Conservation (phyloP, 2,113 vertebrate genomes). For the Nyctereutes procyonoides region DNA sequence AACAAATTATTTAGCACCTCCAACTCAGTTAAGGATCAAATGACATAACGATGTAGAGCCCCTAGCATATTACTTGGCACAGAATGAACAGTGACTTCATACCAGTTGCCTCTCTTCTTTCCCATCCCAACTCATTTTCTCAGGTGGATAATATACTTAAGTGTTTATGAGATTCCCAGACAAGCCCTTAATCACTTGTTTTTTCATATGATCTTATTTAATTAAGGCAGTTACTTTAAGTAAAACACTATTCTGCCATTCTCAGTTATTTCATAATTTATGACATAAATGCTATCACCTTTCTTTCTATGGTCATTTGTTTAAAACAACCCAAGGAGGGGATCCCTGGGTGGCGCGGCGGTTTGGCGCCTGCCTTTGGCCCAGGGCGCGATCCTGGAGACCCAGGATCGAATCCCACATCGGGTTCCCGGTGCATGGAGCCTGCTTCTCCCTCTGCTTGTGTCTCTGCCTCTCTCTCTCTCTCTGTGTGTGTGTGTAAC, state of each 20-base stretch:
- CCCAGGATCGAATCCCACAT: no score
- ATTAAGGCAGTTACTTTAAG: slow-evolving; percentile 56
- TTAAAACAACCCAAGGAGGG: slow-evolving; percentile 11
- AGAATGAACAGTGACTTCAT: slow-evolving; percentile 31
- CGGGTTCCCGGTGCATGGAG: no score
- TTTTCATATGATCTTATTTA: slow-evolving; percentile 42
- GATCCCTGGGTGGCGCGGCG: no score
- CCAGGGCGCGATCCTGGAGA: no score
- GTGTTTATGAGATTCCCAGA: background rate
- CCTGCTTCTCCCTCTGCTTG: no score
- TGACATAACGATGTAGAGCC: background rate
- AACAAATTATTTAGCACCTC: background rate
- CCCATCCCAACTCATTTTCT: background rate
- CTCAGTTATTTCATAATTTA: background rate
- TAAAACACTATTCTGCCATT: slow-evolving; percentile 26
- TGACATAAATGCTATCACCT: background rate
- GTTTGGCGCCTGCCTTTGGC: no score
- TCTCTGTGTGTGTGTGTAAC: no score
- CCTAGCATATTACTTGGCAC: background rate
- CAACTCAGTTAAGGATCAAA: background rate
- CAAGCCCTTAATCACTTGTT: background rate
- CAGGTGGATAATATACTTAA: background rate
- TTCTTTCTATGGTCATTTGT: background rate
- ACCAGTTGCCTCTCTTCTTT: background rate
- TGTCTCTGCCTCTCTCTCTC: no score